Evolutionary conservation across 2,797 vertebrate genomes (phyloP).

Genomic region (Merluccius polli): DNA sequence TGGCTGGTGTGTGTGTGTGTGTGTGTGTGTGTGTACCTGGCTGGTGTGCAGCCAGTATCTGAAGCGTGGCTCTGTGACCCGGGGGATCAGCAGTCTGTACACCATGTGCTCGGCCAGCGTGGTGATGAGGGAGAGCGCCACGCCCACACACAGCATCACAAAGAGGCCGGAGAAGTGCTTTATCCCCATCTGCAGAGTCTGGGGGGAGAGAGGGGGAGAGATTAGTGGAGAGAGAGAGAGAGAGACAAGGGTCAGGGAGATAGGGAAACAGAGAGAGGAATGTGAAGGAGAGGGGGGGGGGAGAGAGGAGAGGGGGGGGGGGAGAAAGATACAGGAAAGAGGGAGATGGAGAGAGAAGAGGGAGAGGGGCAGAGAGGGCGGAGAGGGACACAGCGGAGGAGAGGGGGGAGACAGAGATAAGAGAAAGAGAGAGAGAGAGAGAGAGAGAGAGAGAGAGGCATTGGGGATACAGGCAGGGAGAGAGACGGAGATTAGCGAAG

Average conservation of each 20-base stretch:
- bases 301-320: neutral
- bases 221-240: neutral
- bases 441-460: neutral
- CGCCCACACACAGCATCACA: slow-evolving; percentile 91
- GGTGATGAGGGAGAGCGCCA: slow-evolving; percentile 90
- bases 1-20: neutral
- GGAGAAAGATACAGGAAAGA: too few relatives aligned
- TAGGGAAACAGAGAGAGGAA: neutral
- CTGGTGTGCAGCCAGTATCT: slow-evolving; percentile 99
- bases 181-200: slow-evolving; percentile 99
- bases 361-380: neutral
- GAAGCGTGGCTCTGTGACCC: slow-evolving; percentile 87
- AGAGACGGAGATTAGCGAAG: too few relatives aligned
- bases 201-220: neutral
- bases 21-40: slow-evolving; percentile 73
- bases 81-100: slow-evolving; percentile 87
- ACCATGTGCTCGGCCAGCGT: slow-evolving; percentile 91
- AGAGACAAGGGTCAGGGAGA: neutral
- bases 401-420: neutral
- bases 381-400: neutral
- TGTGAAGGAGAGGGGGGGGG: neutral
- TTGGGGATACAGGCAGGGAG: too few relatives aligned
- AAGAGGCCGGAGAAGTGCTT: slow-evolving; percentile 98
- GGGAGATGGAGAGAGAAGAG: too few relatives aligned
- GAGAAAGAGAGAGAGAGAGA: neutral